Conservation (phyloP, 2,113 vertebrate genomes). For the Siniperca knerii region DNA sequence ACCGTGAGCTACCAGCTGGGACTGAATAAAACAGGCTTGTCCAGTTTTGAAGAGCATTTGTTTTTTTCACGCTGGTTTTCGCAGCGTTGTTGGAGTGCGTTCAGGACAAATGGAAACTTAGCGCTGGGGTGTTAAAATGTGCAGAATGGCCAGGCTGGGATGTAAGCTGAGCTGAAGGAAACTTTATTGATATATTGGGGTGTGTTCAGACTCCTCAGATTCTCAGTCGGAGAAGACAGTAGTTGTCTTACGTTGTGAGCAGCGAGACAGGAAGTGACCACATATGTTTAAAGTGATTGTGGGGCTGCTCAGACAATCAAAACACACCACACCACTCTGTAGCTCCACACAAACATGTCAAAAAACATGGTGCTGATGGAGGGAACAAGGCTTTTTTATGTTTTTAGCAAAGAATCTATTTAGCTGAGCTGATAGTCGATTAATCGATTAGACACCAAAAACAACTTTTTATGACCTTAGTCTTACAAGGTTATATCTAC, state of each 20-base stretch:
- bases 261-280: conserved; percentile 16
- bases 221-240: conserved; percentile 5
- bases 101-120: conserved; percentile 23
- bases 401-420: conserved; percentile 66
- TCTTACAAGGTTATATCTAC: conserved; percentile 40
- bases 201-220: conserved; percentile 51
- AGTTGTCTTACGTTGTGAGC: conserved; percentile 37
- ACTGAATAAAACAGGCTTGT: conserved; percentile 51
- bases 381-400: conserved; percentile 90
- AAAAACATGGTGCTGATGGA: conserved; percentile 77
- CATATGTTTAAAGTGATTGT: neutral
- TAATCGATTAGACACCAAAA: conserved; percentile 54
- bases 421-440: conserved; percentile 18
- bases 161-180: conserved; percentile 20
- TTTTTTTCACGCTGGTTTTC: conserved; percentile 43
- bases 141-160: conserved; percentile 10
- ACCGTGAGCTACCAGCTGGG: conserved; percentile 10
- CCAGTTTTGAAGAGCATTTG: conserved; percentile 47
- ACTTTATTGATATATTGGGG: conserved; percentile 4
- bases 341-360: conserved; percentile 63
- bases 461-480: conserved; percentile 28
- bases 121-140: conserved; percentile 1
- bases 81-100: conserved; percentile 58
- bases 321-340: conserved; percentile 47
- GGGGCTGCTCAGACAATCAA: conserved; percentile 69